Evolutionary conservation across 2,888 invertebrate species (phyloP), one percentile per base, ranked within the genome.

Genomic region (Graphium colonna): DNA sequence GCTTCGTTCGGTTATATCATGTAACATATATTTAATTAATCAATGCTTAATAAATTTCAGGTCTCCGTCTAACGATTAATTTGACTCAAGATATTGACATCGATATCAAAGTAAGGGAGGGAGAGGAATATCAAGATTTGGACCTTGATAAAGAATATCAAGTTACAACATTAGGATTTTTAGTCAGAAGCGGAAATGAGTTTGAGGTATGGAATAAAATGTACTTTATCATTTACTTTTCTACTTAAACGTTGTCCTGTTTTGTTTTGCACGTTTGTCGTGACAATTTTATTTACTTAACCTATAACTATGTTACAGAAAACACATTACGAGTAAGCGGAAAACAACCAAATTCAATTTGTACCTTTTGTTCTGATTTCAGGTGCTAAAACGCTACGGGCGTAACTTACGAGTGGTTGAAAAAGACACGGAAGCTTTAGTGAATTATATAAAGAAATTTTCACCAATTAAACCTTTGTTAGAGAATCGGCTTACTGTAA

Each of bases 151-250:
- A 87, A 51, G 82, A 85, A 13, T 96, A 96, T 71, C 90, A 92
- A 33, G 68, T 96, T 0, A 89, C 91, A 0, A 70, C 92, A 0
- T 68, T 91, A 0, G 85, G 88, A n/a, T 95, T 92, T 65, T 52
- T 95, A 1, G 77, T 79, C 0, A 73, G 66, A 16, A 95, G 94
- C 0, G 94, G 94, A 1, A 93, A 93, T 69, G 92, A 92, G 0
- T 94, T 90, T 66, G 58, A 66, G 40, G 90, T 91, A 68, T 79
- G 59, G 18, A 31, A 8, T 44, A 31, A 15, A 12, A 39, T 40
- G 15, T 33, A 1, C 8, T 17, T 15, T 26, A 10, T n/a, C n/a
- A n/a, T n/a, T 28, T 17, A 10, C 13, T 15, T 26, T 36, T 43
- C 17, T 18, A 21, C 21, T 21, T 21, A 21, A 21, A n/a, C n/a